Conservation (phyloP, 2,797 vertebrate species). For the Cossypha niveicapilla region DNA sequence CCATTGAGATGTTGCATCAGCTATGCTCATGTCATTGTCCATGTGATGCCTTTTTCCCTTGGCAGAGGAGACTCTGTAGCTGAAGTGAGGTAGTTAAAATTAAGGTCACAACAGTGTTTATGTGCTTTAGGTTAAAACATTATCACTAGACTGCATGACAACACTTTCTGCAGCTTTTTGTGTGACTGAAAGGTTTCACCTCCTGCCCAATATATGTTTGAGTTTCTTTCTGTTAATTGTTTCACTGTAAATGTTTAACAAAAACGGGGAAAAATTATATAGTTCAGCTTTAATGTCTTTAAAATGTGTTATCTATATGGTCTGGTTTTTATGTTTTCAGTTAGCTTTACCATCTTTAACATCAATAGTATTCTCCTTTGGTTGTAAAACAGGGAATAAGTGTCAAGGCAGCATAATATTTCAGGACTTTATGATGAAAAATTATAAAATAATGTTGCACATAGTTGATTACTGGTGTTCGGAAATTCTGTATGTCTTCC, state of each 20-base stretch:
- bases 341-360: not conserved
- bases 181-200: not conserved
- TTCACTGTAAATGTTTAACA: not conserved
- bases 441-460: not conserved
- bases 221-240: not conserved
- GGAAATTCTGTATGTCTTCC: not conserved
- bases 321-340: not conserved
- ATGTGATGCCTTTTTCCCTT: not conserved
- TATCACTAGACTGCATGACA: not conserved
- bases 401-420: not conserved
- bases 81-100: not conserved
- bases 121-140: not conserved
- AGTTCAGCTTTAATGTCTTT: not conserved
- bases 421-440: not conserved
- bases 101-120: not conserved
- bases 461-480: not conserved
- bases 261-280: rapidly evolving
- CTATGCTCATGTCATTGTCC: not conserved
- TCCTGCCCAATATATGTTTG: not conserved
- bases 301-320: not conserved
- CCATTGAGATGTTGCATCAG: not conserved
- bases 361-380: not conserved
- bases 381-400: not conserved
- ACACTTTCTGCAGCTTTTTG: not conserved
- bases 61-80: not conserved